phyloP scores from a whole-genome alignment of 2,113 vertebrate species.

The Channa argus region DNA sequence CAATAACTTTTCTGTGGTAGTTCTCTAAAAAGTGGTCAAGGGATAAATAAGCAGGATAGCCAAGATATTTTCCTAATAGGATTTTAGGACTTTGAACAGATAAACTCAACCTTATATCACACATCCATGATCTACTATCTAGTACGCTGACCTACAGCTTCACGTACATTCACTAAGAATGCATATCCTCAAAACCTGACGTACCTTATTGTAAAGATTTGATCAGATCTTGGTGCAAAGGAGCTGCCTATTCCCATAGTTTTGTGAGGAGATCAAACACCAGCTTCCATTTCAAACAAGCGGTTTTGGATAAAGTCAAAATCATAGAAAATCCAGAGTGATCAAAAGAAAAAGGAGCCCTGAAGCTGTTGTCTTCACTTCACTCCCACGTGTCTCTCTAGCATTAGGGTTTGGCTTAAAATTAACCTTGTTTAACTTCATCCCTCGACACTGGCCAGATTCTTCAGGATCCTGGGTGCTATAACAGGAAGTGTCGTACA shows the following conservation, averaged over 20 bases:
- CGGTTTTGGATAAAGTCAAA: constrained; percentile 22
- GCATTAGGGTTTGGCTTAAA: not conserved
- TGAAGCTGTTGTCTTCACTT: constrained; percentile 31
- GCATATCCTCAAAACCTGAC: constrained; percentile 18
- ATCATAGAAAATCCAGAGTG: constrained; percentile 41
- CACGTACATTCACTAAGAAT: not conserved
- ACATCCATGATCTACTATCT: not conserved
- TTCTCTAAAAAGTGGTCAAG: not conserved
- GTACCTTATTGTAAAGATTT: constrained; percentile 90
- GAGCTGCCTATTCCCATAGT: constrained; percentile 91
- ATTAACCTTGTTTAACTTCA: constrained; percentile 24
- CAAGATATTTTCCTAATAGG: not conserved
- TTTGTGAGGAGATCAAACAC: constrained; percentile 57
- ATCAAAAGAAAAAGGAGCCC: constrained; percentile 33
- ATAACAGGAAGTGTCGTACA: constrained; percentile 17
- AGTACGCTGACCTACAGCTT: not conserved
- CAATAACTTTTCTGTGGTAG: not conserved
- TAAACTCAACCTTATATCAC: not conserved
- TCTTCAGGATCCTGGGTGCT: constrained; percentile 26
- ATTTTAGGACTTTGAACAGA: not conserved
- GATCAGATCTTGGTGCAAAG: constrained; percentile 88
- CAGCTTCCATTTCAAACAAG: constrained; percentile 58
- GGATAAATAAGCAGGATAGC: not conserved
- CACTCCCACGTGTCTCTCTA: constrained; percentile 11
- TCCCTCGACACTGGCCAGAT: constrained; percentile 3